A percentile compares a stretch with the other conserved stretches of the same genome.
phyloP scores from a whole-genome alignment of 2,113 vertebrate species.

The Oceanodroma tethys region DNA sequence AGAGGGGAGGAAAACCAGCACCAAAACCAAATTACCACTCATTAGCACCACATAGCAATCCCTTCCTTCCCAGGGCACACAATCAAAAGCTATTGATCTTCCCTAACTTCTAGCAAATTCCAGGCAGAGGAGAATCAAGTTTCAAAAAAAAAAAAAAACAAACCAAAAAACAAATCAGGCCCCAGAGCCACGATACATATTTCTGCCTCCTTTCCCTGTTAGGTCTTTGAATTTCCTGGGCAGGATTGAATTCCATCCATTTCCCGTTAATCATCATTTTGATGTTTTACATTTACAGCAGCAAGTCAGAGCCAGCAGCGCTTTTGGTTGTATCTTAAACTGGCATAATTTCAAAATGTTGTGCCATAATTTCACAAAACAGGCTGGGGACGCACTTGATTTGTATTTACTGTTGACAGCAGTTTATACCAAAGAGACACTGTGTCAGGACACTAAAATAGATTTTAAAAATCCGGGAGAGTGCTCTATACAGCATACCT shows the following conservation, averaged over 20 bases:
- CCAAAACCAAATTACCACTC: not conserved
- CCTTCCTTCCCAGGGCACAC: not conserved
- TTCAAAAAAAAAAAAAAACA: no score
- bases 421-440: not conserved
- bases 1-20: not conserved
- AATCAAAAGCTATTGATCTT: not conserved
- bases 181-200: not conserved
- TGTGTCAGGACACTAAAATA: not conserved
- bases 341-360: not conserved
- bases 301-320: not conserved
- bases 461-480: not conserved
- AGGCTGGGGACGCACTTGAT: not conserved
- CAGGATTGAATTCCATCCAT: not conserved
- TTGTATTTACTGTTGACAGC: not conserved
- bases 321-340: not conserved
- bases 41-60: not conserved
- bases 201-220: not conserved
- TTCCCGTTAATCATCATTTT: not conserved
- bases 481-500: not conserved
- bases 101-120: not conserved
- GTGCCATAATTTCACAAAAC: not conserved
- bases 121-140: not conserved
- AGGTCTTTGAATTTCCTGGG: not conserved
- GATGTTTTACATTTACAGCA: not conserved
- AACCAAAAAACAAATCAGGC: not conserved